Evolutionary conservation across 2,113 vertebrate genomes (phyloP).

Genomic region (Muntiacus muntjak): DNA sequence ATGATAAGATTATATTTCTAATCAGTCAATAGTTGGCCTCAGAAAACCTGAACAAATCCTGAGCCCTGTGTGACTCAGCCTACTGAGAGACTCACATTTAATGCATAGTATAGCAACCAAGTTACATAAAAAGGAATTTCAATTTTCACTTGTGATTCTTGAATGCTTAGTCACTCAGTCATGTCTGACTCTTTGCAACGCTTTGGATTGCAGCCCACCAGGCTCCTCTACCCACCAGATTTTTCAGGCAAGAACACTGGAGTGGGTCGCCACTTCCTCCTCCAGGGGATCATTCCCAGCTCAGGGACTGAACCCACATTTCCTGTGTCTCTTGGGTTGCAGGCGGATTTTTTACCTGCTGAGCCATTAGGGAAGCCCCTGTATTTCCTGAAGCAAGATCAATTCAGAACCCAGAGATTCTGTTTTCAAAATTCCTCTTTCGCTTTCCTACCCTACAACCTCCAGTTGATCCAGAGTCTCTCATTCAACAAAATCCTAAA

Average conservation of each 20-base stretch:
- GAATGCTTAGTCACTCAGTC: background rate
- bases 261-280: background rate
- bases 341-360: background rate
- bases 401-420: background rate
- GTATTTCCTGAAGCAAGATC: background rate
- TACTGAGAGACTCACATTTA: background rate
- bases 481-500: background rate
- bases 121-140: background rate
- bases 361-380: background rate
- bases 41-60: background rate
- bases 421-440: background rate
- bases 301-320: background rate
- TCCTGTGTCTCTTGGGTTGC: background rate
- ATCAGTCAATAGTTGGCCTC: background rate
- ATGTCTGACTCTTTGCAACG: background rate
- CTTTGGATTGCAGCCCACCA: background rate
- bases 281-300: background rate
- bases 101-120: background rate
- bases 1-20: background rate
- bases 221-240: background rate
- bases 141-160: background rate
- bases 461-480: background rate
- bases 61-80: background rate
- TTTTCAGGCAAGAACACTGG: background rate
- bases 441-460: background rate